Percentiles rank a stretch among this genome's conserved stretches.
Evolutionary conservation across 1,140 invertebrate species (phyloP).

Genomic region (Drosophila bifasciata): DNA sequence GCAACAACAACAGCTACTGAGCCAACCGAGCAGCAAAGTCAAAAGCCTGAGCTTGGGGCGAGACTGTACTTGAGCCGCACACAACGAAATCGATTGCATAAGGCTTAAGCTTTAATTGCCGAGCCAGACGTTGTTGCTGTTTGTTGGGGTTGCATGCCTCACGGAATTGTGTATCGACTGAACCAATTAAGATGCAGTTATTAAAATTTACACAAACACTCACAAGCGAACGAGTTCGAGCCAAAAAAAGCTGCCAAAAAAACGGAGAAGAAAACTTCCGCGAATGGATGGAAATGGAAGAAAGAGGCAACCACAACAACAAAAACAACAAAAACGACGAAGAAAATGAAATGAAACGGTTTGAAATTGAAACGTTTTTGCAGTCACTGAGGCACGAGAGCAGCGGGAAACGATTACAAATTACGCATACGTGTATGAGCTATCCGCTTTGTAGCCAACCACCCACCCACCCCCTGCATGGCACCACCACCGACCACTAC

Average conservation of each 20-base stretch:
- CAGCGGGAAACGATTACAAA: constrained; percentile 57
- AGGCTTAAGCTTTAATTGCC: constrained; percentile 46
- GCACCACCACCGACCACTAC: background rate
- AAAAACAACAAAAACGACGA: background rate
- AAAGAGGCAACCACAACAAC: background rate
- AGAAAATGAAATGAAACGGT: constrained; percentile 25
- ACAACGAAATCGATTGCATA: constrained; percentile 42
- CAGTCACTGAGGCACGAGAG: constrained; percentile 78
- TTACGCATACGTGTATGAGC: constrained; percentile 61
- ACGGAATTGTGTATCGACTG: constrained; percentile 32
- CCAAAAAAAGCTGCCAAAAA: constrained; percentile 5
- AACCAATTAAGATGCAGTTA: constrained; percentile 53
- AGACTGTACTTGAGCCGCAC: constrained; percentile 28
- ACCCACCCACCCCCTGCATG: background rate
- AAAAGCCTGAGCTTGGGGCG: constrained; percentile 26
- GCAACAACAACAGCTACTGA: too few relatives aligned
- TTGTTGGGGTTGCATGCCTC: constrained; percentile 44
- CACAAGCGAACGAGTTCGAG: background rate
- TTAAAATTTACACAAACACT: constrained; percentile 35
- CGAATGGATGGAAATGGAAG: constrained; percentile 8
- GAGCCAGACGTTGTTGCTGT: constrained; percentile 7
- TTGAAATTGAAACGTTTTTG: constrained; percentile 75
- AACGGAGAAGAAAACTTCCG: constrained; percentile 39
- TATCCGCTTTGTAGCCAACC: constrained; percentile 52
- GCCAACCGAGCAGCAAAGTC: too few relatives aligned